Evolutionary conservation across 2,888 invertebrate species (phyloP).

Genomic region (Brachylomia viminalis): DNA sequence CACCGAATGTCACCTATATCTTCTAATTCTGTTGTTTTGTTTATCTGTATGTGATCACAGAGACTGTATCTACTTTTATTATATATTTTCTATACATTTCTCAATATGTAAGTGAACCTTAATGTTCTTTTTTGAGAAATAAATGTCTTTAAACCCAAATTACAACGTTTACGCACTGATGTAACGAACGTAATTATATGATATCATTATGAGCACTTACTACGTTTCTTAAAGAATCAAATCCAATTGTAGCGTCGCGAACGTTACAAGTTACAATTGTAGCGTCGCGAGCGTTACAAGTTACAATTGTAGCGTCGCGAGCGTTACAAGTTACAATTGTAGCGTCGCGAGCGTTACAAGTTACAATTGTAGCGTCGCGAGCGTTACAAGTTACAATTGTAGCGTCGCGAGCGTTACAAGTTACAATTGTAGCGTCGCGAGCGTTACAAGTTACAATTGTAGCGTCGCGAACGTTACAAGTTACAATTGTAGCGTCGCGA

Average conservation of each 20-base stretch:
- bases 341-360: background rate
- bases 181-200: background rate
- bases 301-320: background rate
- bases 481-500: background rate
- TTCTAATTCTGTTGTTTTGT: no score
- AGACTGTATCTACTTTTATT: no score
- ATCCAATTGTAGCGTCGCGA: background rate
- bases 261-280: background rate
- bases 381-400: background rate
- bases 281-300: background rate
- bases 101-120: no score
- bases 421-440: background rate
- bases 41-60: no score
- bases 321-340: background rate
- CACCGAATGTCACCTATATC: no score
- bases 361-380: background rate
- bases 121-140: no score
- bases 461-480: background rate
- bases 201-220: background rate
- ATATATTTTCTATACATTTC: no score
- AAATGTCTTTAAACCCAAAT: no score
- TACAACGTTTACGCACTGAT: no score
- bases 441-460: background rate
- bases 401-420: background rate
- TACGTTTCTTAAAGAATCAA: background rate